Evolutionary conservation across 2,888 invertebrate species (phyloP).

Genomic region (Caenorhabditis sp.): DNA sequence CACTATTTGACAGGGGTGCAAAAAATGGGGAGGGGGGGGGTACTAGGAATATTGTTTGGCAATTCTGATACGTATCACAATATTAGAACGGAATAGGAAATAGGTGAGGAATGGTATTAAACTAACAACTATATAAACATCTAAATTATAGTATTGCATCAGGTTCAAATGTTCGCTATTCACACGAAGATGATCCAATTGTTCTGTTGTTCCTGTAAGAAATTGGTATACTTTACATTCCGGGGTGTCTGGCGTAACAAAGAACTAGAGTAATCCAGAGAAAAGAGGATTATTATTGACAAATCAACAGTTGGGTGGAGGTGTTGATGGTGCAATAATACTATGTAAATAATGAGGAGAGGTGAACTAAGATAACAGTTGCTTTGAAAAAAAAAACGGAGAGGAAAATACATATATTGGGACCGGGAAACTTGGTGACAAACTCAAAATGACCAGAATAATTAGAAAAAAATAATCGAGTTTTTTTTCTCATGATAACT

Average conservation of each 20-base stretch:
- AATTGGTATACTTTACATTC: neutral
- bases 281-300: neutral
- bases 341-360: neutral
- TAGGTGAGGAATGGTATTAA: neutral
- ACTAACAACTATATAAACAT: conserved; percentile 23
- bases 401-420: neutral
- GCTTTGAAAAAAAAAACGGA: neutral
- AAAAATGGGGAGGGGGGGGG: neutral
- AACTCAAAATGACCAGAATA: too few relatives aligned
- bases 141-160: conserved; percentile 32
- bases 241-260: neutral
- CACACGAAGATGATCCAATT: conserved; percentile 22
- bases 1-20: neutral
- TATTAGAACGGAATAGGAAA: neutral
- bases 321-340: neutral
- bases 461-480: too few relatives aligned
- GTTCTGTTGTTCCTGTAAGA: conserved; percentile 3
- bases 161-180: conserved; percentile 17
- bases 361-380: neutral
- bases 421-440: too few relatives aligned
- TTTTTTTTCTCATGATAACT: too few relatives aligned
- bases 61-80: neutral
- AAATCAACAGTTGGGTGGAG: neutral
- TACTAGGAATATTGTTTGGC: neutral
- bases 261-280: too few relatives aligned